Base-by-base conservation (phyloP, 2,797 vertebrate species). In the Lagodon rhomboides region DNA sequence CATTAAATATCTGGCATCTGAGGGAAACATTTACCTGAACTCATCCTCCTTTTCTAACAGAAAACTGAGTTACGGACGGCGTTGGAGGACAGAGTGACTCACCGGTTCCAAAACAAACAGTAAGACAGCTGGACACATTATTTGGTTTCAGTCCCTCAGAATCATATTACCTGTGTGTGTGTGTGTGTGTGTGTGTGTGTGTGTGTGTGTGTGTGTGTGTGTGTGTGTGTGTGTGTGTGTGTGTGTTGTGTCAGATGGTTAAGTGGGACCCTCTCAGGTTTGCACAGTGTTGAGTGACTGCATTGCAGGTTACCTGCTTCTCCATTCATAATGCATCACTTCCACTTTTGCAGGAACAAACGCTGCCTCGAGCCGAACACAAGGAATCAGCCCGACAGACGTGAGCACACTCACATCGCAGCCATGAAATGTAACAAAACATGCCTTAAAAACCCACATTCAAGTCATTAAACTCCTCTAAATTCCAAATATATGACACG, bases 81-180 rank as follows among this genome's bases (percentile, higher is more conserved):
- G 17, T 74, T 93, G 83, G 89, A 95, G 80, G 93, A 93, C 53
- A 84, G 79, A 90, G 59, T 83, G 70, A 87, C 91, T 77, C 94
- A 94, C 27, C 84, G 73, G 76, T 95, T 95, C 83, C 94, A 95
- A 89, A 92, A 91, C 65, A 85, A 87, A 50, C 89, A 93, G 94
- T 96, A 92, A 93, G 89, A 47, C 25, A 0, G 3, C 20, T 50
- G 55, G 12, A 20, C 22, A 30, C n/a, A 27, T 15, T 75, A 9
- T 79, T 75, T 64, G 38, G 56, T 78, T 77, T 73, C 61, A 17
- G 18, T 49, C 18, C 8, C 34, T 51, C 15, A 67, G 72, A 81
- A 61, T 89, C 60, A 1, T 49, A 17, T 87, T 88, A 83, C 82
- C 4, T 41, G 43, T 75, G 38, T 10, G 68, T 27, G 65, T 51